Conservation (phyloP, 2,888 invertebrate species). For the Lasioglossum figueresi region DNA sequence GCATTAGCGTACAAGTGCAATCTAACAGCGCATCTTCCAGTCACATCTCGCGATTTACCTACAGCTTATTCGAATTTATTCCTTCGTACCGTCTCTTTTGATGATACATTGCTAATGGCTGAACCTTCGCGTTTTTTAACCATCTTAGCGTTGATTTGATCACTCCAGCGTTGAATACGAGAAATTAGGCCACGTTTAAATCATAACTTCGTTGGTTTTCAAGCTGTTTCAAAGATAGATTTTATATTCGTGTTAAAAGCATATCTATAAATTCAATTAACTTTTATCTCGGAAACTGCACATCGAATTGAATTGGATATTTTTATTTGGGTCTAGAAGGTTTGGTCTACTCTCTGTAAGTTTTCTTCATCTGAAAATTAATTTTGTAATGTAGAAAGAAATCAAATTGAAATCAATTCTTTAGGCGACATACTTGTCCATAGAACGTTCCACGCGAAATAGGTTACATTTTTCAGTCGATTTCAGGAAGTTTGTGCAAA, state of each 20-base stretch:
- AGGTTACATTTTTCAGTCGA: no score
- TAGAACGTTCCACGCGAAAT: background rate
- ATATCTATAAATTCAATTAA: background rate
- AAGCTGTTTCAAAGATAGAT: background rate
- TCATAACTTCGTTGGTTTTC: background rate
- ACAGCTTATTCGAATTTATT: background rate
- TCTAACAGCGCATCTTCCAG: background rate
- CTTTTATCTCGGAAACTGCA: background rate
- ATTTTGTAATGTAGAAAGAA: background rate
- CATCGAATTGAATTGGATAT: background rate
- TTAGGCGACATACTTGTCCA: background rate
- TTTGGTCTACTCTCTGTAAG: background rate
- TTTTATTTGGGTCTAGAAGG: background rate
- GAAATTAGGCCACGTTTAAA: background rate
- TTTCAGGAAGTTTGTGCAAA: no score
- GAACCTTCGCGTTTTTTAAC: background rate
- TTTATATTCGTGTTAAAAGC: background rate
- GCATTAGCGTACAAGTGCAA: conserved; percentile 9
- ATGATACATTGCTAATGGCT: background rate
- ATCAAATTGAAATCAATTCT: background rate
- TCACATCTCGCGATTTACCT: background rate
- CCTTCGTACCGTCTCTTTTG: background rate
- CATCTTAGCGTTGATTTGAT: background rate
- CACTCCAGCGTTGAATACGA: background rate
- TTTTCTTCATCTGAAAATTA: background rate